A percentile compares a stretch with the other conserved stretches of the same genome.
Conservation (phyloP, 2,888 invertebrate genomes). For the Imbricaverruca yamaguchii region DNA sequence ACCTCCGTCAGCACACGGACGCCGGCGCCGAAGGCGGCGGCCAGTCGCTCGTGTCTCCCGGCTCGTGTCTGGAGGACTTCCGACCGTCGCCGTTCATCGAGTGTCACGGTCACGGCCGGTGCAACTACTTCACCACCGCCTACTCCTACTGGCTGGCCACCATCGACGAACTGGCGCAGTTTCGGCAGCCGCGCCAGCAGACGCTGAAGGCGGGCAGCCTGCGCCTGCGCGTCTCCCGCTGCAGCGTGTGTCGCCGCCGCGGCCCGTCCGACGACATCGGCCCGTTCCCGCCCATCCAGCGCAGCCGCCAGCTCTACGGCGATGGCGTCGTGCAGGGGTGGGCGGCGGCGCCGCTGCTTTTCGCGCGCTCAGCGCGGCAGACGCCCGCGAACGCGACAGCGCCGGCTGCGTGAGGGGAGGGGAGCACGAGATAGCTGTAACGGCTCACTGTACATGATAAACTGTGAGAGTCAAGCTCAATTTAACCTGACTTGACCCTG, state of each 20-base stretch:
- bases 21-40: slow-evolving; percentile 50
- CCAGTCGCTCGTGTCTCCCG: slow-evolving; percentile 87
- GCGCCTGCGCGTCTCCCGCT: slow-evolving; percentile 78
- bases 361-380: too few species aligned
- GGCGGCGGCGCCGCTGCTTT: too few species aligned
- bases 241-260: slow-evolving; percentile 54
- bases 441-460: too few species aligned
- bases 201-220: slow-evolving; percentile 79
- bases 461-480: too few species aligned
- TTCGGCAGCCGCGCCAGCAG: slow-evolving; percentile 68
- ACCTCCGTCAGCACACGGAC: too few species aligned
- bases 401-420: too few species aligned
- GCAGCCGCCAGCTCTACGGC: neutral
- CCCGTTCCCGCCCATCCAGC: neutral
- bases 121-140: slow-evolving; percentile 90
- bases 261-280: neutral
- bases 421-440: too few species aligned
- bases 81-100: slow-evolving; percentile 89
- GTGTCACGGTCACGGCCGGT: slow-evolving; percentile 86
- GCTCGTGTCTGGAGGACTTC: slow-evolving; percentile 92
- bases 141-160: slow-evolving; percentile 94
- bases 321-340: neutral
- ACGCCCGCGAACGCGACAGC: too few species aligned
- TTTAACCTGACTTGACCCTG: too few species aligned
- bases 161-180: slow-evolving; percentile 73